Conservation (phyloP, 2,113 vertebrate genomes). For the Embiotoca jacksoni region DNA sequence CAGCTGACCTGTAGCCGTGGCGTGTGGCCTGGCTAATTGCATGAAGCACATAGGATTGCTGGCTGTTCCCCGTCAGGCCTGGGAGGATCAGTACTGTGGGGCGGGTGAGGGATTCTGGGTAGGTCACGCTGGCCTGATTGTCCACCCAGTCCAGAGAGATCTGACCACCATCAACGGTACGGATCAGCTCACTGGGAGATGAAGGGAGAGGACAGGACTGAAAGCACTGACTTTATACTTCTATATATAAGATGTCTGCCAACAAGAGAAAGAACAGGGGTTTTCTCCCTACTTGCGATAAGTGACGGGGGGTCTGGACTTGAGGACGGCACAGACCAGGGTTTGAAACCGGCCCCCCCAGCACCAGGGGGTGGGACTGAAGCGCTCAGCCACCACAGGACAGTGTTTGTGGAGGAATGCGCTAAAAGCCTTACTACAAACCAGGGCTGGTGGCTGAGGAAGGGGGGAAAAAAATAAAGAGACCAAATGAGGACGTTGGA, state of each 20-base stretch:
- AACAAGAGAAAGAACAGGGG: too few species aligned
- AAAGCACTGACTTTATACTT: background rate
- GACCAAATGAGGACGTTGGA: background rate
- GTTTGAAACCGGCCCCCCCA: constrained; percentile 85
- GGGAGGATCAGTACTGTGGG: constrained; percentile 88
- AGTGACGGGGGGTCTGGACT: constrained; percentile 74
- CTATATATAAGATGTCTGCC: too few species aligned
- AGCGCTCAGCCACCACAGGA: constrained; percentile 79
- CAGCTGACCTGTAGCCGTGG: constrained; percentile 85
- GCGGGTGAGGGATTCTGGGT: constrained; percentile 75
- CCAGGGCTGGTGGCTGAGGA: constrained; percentile 75
- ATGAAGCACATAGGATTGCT: constrained; percentile 84
- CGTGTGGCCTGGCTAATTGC: constrained; percentile 77
- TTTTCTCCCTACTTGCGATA: constrained; percentile 85
- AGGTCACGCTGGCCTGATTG: constrained; percentile 53
- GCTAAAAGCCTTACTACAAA: constrained; percentile 74
- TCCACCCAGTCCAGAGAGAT: constrained; percentile 89
- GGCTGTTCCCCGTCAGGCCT: constrained; percentile 88
- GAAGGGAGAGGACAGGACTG: background rate
- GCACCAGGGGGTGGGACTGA: constrained; percentile 86
- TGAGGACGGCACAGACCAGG: constrained; percentile 77
- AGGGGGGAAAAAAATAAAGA: background rate
- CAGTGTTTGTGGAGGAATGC: constrained; percentile 79
- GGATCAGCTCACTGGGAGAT: constrained; percentile 82
- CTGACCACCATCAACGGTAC: constrained; percentile 87